Conservation (phyloP, 2,113 vertebrate species). For the Zosterops lateralis region DNA sequence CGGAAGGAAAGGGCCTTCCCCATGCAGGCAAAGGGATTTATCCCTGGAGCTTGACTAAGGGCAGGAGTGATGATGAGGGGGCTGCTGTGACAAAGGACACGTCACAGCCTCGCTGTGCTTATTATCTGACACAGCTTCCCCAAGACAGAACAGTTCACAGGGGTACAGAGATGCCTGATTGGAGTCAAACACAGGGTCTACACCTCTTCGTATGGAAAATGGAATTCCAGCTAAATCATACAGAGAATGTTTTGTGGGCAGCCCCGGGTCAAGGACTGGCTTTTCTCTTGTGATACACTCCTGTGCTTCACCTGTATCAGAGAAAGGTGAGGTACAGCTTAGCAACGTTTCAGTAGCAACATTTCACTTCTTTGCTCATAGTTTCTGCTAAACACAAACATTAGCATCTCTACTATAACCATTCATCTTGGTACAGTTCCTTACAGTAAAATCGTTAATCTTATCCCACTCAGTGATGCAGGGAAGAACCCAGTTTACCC, state of each 20-base stretch:
- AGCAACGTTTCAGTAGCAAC: not conserved
- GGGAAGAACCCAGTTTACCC: not conserved
- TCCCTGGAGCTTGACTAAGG: not conserved
- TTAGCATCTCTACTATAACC: not conserved
- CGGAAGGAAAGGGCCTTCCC: not conserved
- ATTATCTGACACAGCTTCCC: not conserved
- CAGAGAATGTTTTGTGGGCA: no score
- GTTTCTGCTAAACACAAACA: not conserved
- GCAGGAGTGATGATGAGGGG: accelerated
- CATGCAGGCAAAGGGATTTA: accelerated
- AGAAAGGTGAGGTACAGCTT: not conserved
- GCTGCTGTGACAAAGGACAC: no score
- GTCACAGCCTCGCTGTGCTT: accelerated
- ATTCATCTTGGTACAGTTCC: not conserved
- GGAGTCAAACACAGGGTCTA: not conserved
- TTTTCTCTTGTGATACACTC: not conserved
- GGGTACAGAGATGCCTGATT: accelerated
- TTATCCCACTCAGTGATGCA: not conserved
- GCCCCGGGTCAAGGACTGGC: not conserved
- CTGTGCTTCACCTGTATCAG: not conserved
- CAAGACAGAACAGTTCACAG: no score
- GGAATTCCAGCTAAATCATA: not conserved
- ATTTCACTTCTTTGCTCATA: not conserved
- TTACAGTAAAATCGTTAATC: not conserved
- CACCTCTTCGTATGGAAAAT: not conserved